phyloP scores from a whole-genome alignment of 2,888 invertebrate species.

The Brachylomia viminalis region DNA sequence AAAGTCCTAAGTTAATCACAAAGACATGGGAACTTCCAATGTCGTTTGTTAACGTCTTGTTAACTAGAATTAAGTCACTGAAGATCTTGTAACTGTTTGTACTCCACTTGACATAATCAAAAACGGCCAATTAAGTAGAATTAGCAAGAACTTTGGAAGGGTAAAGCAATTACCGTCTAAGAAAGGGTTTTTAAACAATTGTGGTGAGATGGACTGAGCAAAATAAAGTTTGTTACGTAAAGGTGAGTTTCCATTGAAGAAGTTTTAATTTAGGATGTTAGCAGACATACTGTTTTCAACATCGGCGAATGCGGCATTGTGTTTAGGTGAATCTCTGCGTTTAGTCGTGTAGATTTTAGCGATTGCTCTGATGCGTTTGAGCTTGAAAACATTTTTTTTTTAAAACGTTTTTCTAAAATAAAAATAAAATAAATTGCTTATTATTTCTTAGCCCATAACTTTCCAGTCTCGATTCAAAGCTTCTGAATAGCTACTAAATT shows the following conservation, averaged over 20 bases:
- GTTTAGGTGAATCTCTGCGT: neutral
- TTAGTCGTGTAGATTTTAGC: neutral
- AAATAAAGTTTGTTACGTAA: slow-evolving; percentile 20
- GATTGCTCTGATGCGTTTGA: neutral
- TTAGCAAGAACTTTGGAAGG: slow-evolving; percentile 45
- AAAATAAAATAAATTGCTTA: no score
- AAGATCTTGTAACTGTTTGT: slow-evolving; percentile 46
- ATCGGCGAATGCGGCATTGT: neutral
- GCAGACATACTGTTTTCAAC: neutral
- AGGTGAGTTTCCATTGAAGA: neutral
- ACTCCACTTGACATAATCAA: slow-evolving; percentile 43
- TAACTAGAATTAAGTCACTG: slow-evolving; percentile 59
- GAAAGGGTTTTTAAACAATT: slow-evolving; percentile 38
- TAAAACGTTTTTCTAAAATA: no score
- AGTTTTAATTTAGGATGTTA: neutral
- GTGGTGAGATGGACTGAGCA: slow-evolving; percentile 6
- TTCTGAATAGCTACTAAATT: neutral
- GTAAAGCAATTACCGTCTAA: slow-evolving; percentile 44
- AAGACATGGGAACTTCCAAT: slow-evolving; percentile 51
- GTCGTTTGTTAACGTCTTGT: slow-evolving; percentile 65
- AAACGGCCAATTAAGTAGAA: slow-evolving; percentile 50
- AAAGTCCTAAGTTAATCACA: slow-evolving; percentile 60
- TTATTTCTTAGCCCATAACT: no score
- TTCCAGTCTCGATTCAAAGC: no score
- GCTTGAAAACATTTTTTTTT: no score